Percentiles rank a stretch among this genome's conserved stretches.
Evolutionary conservation across 2,797 vertebrate species (phyloP).

Genomic region (Vespertilio murinus): DNA sequence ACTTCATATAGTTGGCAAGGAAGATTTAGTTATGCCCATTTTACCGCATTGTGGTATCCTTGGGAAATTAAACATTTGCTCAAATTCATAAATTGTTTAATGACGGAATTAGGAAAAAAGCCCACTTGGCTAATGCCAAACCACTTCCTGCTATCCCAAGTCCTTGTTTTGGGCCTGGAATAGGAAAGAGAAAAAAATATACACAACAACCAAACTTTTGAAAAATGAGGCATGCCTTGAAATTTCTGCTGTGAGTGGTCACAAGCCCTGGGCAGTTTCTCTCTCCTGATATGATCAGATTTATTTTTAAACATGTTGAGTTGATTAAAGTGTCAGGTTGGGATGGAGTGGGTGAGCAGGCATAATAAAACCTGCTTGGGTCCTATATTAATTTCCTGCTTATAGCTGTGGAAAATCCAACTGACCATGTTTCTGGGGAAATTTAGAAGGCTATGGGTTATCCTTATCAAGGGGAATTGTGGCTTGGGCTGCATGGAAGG

Average conservation of each 20-base stretch:
- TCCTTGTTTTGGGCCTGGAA: not conserved
- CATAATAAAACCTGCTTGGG: conserved; percentile 9
- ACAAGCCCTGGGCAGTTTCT: not conserved
- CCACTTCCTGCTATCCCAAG: not conserved
- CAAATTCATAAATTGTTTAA: not conserved
- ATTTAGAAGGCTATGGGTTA: not conserved
- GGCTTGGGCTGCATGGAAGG: not conserved
- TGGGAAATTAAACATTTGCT: not conserved
- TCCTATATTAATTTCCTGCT: conserved; percentile 50
- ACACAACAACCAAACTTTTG: not conserved
- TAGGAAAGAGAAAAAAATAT: not conserved
- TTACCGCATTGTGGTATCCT: not conserved
- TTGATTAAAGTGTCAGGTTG: not conserved
- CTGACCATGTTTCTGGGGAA: conserved; percentile 40
- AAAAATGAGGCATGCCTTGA: not conserved
- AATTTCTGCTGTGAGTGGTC: not conserved
- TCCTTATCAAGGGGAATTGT: not conserved
- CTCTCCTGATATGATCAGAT: not conserved
- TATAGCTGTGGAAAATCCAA: not conserved
- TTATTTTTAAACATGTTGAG: conserved; percentile 28
- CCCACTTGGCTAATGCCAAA: not conserved
- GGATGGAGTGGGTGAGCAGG: not conserved
- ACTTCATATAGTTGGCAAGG: not conserved
- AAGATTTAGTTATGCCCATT: not conserved
- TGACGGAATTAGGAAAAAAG: not conserved